Evolutionary conservation across 1,140 invertebrate genomes (phyloP).

Genomic region (Bacillus rossius): DNA sequence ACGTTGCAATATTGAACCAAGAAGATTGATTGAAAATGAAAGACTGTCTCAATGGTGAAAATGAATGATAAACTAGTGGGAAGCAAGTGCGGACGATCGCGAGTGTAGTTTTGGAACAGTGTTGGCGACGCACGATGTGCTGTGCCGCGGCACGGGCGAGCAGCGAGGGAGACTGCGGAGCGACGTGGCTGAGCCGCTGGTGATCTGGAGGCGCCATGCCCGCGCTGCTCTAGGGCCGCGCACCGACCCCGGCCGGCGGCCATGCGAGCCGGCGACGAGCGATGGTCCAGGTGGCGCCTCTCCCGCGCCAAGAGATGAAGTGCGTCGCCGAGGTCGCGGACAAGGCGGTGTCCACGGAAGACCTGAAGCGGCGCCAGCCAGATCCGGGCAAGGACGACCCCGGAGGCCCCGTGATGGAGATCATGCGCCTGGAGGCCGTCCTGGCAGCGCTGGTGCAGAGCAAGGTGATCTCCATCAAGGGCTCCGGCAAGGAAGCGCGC

Average conservation of each 20-base stretch:
- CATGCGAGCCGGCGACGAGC: not conserved
- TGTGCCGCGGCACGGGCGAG: too few relatives aligned
- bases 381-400: slow-evolving; percentile 16
- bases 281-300: slow-evolving; percentile 5
- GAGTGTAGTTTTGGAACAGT: too few relatives aligned
- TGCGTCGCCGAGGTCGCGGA: slow-evolving; percentile 51
- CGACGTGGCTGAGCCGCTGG: too few relatives aligned
- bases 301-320: slow-evolving; percentile 30
- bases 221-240: not conserved
- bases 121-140: too few relatives aligned
- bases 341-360: slow-evolving; percentile 64
- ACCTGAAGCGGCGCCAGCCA: slow-evolving; percentile 35
- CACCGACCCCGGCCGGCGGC: not conserved
- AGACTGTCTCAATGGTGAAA: too few relatives aligned
- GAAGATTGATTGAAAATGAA: too few relatives aligned
- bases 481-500: not conserved
- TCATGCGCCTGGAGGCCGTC: slow-evolving; percentile 56
- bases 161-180: too few relatives aligned
- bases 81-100: too few relatives aligned
- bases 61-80: too few relatives aligned
- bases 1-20: too few relatives aligned
- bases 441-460: slow-evolving; percentile 57
- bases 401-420: slow-evolving; percentile 34
- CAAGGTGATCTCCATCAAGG: slow-evolving; percentile 41
- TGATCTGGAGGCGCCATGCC: too few relatives aligned